phyloP scores from a whole-genome alignment of 2,797 vertebrate genomes.

The Urophycis tenuis region DNA sequence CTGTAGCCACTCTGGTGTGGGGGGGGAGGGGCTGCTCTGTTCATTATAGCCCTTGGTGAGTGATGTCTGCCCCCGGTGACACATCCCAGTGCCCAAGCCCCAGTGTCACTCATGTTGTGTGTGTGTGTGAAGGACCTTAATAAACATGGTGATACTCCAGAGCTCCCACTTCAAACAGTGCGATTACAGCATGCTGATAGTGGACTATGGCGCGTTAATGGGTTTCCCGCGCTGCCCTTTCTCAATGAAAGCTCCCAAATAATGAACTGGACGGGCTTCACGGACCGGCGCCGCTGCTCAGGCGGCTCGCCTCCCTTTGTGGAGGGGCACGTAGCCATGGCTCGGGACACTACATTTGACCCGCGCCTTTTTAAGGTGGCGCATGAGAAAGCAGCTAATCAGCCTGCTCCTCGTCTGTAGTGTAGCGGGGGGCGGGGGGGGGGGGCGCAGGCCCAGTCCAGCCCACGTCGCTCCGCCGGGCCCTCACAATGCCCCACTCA shows the following conservation, averaged over 20 bases:
- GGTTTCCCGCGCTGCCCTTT: slow-evolving; percentile 24
- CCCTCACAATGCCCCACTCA: slow-evolving; percentile 42
- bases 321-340: not conserved
- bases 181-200: slow-evolving; percentile 44
- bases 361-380: slow-evolving; percentile 16
- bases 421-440: not conserved
- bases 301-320: not conserved
- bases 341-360: slow-evolving; percentile 11
- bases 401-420: not conserved
- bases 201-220: slow-evolving; percentile 36
- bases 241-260: slow-evolving; percentile 43
- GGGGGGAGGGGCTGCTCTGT: slow-evolving; percentile 35
- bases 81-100: slow-evolving; percentile 23
- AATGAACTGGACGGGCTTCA: slow-evolving; percentile 25
- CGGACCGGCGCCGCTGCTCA: not conserved
- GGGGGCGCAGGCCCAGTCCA: too few species aligned
- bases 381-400: slow-evolving; percentile 7
- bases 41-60: slow-evolving; percentile 37
- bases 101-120: slow-evolving; percentile 49
- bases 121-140: slow-evolving; percentile 25
- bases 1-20: slow-evolving; percentile 24
- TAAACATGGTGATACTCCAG: slow-evolving; percentile 41
- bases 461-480: slow-evolving; percentile 24
- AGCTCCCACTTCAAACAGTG: slow-evolving; percentile 54
- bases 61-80: slow-evolving; percentile 45